A percentile compares a stretch with the other conserved stretches of the same genome.
These are phyloP conservation scores for Peromyscus attwateri DNA, from an alignment of 2,797 vertebrate genomes.

Conservation along the genomic window DNA sequence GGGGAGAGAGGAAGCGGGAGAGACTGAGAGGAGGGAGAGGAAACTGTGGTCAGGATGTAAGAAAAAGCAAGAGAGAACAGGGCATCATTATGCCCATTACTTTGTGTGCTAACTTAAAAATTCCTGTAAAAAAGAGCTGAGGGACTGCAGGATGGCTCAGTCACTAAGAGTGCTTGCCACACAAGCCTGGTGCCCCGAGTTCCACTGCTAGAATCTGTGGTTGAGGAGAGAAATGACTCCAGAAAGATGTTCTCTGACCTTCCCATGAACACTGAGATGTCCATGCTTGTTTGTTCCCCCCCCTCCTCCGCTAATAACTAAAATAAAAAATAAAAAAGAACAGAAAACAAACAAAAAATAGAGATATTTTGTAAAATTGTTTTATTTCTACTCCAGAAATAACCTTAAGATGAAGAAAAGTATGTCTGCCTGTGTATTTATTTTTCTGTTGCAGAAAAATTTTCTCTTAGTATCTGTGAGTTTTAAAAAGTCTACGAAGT, in stretches of 20 bases:
- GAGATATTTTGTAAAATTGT: not conserved
- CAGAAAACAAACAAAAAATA: not conserved
- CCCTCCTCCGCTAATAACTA: not conserved
- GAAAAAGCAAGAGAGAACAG: not conserved
- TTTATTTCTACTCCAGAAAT: not conserved
- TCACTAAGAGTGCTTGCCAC: not conserved
- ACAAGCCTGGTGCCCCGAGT: not conserved
- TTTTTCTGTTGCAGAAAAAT: not conserved
- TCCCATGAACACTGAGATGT: not conserved
- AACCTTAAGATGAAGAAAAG: not conserved
- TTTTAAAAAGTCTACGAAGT: not conserved
- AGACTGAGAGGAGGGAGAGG: not conserved
- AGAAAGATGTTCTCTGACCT: not conserved
- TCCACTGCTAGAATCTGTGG: too few relatives aligned
- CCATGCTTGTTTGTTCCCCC: not conserved
- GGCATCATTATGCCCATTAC: fast-evolving
- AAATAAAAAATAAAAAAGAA: not conserved
- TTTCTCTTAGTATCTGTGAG: not conserved
- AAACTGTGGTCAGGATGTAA: not conserved
- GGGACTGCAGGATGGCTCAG: too few relatives aligned
- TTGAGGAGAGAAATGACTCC: not conserved
- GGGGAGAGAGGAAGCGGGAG: fast-evolving
- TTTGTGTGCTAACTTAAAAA: not conserved
- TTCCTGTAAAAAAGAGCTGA: not conserved
- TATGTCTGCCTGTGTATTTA: not conserved